A percentile compares a stretch with the other conserved stretches of the same genome.
phyloP scores from a whole-genome alignment of 1,140 invertebrate genomes.

The Drosophila mojavensis region DNA sequence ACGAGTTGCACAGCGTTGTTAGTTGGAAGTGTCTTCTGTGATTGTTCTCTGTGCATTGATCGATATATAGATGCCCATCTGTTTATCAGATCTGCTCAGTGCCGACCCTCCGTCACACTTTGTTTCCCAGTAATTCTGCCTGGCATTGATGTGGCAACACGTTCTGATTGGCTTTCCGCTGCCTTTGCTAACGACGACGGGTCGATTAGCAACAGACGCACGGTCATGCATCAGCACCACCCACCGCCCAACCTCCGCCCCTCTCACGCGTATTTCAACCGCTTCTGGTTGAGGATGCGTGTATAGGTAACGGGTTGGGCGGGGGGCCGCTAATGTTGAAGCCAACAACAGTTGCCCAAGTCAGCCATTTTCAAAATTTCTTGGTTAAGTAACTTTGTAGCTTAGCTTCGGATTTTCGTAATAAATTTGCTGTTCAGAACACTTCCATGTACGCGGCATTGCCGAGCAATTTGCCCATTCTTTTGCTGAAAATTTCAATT shows the following conservation, averaged over 20 bases:
- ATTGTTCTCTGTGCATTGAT: constrained; percentile 84
- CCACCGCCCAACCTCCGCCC: constrained; percentile 59
- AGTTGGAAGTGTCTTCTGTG: constrained; percentile 83
- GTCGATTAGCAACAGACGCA: constrained; percentile 76
- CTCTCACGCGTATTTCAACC: constrained; percentile 50
- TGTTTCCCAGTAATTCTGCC: constrained; percentile 82
- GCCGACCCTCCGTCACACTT: constrained; percentile 83
- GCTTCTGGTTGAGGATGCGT: constrained; percentile 56
- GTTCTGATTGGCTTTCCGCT: constrained; percentile 75
- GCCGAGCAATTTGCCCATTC: constrained; percentile 84
- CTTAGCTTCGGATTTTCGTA: constrained; percentile 84
- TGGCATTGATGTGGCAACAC: constrained; percentile 76
- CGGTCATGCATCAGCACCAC: constrained; percentile 63
- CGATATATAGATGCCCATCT: constrained; percentile 80
- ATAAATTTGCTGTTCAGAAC: constrained; percentile 84
- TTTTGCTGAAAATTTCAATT: constrained; percentile 60
- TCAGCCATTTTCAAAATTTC: constrained; percentile 84
- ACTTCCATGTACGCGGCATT: constrained; percentile 84
- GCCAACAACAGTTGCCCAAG: constrained; percentile 81
- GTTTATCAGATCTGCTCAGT: constrained; percentile 84
- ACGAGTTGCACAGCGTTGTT: background rate
- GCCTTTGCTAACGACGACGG: constrained; percentile 78
- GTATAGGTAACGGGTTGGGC: constrained; percentile 64
- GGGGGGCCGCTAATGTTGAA: constrained; percentile 70
- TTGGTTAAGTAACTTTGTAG: constrained; percentile 84